Percentiles rank a stretch among this genome's conserved stretches.
Conservation (phyloP, 2,888 invertebrate species). For the Caenorhabditis japonica region DNA sequence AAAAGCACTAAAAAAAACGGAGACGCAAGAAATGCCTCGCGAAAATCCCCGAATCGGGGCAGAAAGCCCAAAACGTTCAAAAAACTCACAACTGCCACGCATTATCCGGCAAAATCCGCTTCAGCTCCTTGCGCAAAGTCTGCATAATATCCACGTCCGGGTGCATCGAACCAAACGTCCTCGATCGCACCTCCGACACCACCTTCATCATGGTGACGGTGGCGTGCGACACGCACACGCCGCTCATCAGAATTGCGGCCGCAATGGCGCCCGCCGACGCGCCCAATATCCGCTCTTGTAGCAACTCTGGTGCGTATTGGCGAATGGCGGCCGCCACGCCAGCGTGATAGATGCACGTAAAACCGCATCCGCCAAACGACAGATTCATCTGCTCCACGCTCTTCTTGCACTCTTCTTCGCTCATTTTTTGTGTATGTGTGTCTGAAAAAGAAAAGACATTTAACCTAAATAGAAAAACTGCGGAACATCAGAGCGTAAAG, state of each 20-base stretch:
- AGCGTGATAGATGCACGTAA: slow-evolving; percentile 98
- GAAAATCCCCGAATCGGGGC: no score
- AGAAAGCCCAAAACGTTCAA: not conserved
- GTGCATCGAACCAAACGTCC: slow-evolving; percentile 93
- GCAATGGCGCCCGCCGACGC: slow-evolving; percentile 90
- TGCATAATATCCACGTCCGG: slow-evolving; percentile 94
- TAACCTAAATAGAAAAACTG: no score
- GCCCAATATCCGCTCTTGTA: slow-evolving; percentile 85
- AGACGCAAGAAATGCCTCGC: no score
- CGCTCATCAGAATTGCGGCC: slow-evolving; percentile 78
- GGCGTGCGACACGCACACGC: slow-evolving; percentile 83
- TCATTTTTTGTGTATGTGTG: no score
- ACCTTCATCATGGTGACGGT: slow-evolving; percentile 91
- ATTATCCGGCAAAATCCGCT: slow-evolving; percentile 83
- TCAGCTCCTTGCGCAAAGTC: slow-evolving; percentile 88
- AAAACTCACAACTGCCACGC: slow-evolving; percentile 83
- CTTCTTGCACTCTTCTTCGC: no score
- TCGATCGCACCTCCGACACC: slow-evolving; percentile 87
- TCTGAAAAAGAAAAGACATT: no score
- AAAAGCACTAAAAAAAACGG: no score
- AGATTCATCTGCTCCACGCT: slow-evolving; percentile 80
- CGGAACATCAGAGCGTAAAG: no score
- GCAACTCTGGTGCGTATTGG: slow-evolving; percentile 75
- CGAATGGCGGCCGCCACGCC: slow-evolving; percentile 97
- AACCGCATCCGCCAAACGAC: slow-evolving; percentile 99